Evolutionary conservation across 2,888 invertebrate genomes (phyloP).

Genomic region (Scaptomyza reducta): DNA sequence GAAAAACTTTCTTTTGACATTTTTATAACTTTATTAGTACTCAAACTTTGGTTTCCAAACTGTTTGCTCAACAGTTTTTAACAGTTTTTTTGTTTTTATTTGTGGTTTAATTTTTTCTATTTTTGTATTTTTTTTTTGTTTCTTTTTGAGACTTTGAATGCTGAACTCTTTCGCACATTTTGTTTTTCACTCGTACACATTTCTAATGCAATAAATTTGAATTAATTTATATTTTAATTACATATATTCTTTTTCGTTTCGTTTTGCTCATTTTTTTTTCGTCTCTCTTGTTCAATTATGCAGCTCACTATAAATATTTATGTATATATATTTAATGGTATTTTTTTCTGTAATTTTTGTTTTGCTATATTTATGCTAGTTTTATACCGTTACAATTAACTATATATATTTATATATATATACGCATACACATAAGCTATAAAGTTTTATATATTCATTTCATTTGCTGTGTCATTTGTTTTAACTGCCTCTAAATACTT

Average conservation of each 20-base stretch:
- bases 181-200: slow-evolving; percentile 44
- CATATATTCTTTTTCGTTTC: slow-evolving; percentile 31
- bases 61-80: slow-evolving; percentile 35
- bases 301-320: slow-evolving; percentile 62
- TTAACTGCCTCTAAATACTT: slow-evolving; percentile 49
- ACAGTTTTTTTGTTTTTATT: slow-evolving; percentile 27
- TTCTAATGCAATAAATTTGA: slow-evolving; percentile 69
- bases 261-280: neutral
- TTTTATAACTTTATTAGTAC: slow-evolving; percentile 76
- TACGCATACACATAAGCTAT: slow-evolving; percentile 59
- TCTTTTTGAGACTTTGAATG: slow-evolving; percentile 36
- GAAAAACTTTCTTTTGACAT: slow-evolving; percentile 48
- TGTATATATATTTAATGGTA: slow-evolving; percentile 13
- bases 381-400: slow-evolving; percentile 72
- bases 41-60: slow-evolving; percentile 59
- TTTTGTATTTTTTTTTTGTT: slow-evolving; percentile 8
- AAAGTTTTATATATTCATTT: slow-evolving; percentile 53
- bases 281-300: slow-evolving; percentile 56
- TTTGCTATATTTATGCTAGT: slow-evolving; percentile 68
- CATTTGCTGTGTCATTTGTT: slow-evolving; percentile 41
- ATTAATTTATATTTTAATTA: slow-evolving; percentile 62
- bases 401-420: slow-evolving; percentile 48
- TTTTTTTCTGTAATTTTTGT: slow-evolving; percentile 29
- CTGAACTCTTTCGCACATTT: slow-evolving; percentile 30
- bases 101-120: slow-evolving; percentile 42